phyloP scores from a whole-genome alignment of 1,140 invertebrate genomes.

The Caerostris extrusa region DNA sequence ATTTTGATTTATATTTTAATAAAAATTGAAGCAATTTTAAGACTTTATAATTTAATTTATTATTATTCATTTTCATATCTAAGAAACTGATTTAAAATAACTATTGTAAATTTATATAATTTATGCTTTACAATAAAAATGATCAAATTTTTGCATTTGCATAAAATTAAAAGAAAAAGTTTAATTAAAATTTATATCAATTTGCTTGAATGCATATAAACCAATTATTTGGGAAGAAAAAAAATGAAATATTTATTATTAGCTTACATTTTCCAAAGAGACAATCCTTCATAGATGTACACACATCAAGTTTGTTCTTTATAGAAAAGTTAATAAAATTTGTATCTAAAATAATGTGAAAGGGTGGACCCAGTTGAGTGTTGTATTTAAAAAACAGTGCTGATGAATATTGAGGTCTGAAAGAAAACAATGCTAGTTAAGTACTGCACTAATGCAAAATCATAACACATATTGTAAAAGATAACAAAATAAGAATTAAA shows the following conservation, averaged over 20 bases:
- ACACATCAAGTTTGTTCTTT: slow-evolving; percentile 98
- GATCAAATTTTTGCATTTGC: too few species aligned
- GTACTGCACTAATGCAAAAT: not conserved
- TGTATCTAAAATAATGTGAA: slow-evolving; percentile 97
- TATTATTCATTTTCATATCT: too few species aligned
- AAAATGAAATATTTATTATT: not conserved
- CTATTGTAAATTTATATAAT: too few species aligned
- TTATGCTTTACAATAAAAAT: too few species aligned
- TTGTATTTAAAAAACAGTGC: slow-evolving; percentile 98
- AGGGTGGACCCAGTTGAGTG: slow-evolving; percentile 98
- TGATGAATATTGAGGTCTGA: slow-evolving; percentile 77
- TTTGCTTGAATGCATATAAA: too few species aligned
- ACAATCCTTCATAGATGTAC: slow-evolving; percentile 99
- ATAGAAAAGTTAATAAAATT: slow-evolving; percentile 99
- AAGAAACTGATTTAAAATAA: too few species aligned
- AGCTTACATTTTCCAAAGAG: slow-evolving; percentile 96
- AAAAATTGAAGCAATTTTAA: too few species aligned
- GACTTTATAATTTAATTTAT: too few species aligned
- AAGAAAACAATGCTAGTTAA: not conserved
- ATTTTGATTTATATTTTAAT: too few species aligned
- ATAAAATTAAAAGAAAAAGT: too few species aligned
- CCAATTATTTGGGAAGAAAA: too few species aligned
- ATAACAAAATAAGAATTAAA: not conserved
- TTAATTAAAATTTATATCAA: too few species aligned
- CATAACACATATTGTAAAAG: not conserved